Evolutionary conservation across 2,888 invertebrate species (phyloP).

Genomic region (Polia nebulosa): DNA sequence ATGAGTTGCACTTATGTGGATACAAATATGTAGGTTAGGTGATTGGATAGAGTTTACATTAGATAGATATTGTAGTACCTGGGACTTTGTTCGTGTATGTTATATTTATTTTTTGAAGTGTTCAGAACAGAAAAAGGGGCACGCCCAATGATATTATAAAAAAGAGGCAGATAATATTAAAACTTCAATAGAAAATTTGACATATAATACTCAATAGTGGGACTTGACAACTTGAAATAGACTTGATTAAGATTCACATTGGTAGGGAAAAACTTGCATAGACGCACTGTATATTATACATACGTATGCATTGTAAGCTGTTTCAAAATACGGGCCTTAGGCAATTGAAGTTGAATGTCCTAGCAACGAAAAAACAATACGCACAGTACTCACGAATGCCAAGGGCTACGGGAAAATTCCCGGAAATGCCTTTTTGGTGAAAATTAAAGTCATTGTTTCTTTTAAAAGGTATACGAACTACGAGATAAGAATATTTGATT

Average conservation of each 20-base stretch:
- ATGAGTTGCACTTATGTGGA: constrained; percentile 20
- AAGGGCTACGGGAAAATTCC: constrained; percentile 28
- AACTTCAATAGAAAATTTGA: too few relatives aligned
- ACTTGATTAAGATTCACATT: too few relatives aligned
- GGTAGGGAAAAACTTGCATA: too few relatives aligned
- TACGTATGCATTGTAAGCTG: too few relatives aligned
- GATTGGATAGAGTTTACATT: neutral
- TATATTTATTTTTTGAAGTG: too few relatives aligned
- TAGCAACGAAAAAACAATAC: constrained; percentile 18
- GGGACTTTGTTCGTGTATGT: too few relatives aligned
- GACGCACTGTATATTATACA: too few relatives aligned
- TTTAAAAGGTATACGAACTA: constrained; percentile 40
- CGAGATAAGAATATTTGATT: constrained; percentile 56
- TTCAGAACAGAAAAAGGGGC: too few relatives aligned
- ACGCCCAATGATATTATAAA: too few relatives aligned
- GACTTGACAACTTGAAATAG: too few relatives aligned
- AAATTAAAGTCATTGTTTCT: constrained; percentile 56
- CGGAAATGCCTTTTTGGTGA: constrained; percentile 28
- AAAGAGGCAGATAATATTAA: too few relatives aligned
- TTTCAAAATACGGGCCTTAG: neutral
- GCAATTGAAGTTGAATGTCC: constrained; percentile 1
- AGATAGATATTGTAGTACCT: neutral
- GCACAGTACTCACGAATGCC: constrained; percentile 22
- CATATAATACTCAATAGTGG: too few relatives aligned
- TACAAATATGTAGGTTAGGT: constrained; percentile 40